Base-by-base conservation (phyloP, 2,113 vertebrate genomes). In the Ammodytes dubius region DNA sequence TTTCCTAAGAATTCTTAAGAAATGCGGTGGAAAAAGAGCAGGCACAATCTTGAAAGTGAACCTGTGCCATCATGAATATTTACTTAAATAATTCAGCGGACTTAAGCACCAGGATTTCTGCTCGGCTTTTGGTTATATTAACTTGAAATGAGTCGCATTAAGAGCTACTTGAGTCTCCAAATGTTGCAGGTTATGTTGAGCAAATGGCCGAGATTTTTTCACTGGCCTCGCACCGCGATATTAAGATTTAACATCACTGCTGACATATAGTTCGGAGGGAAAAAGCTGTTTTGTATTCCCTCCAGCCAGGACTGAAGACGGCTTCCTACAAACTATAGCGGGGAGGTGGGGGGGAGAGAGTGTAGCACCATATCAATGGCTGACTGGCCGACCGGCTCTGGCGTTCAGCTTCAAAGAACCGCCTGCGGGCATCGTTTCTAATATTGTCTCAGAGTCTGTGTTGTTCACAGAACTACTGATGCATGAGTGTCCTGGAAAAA, bases 361-460 rank as follows among this genome's bases (percentile, higher is more conserved):
- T 84, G 89, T 74, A 89, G 91, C 89, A 92, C 70, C 89, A 90
- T 82, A 94, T 89, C 86, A 86, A 86, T 86, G 87, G 80, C 81
- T 82, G 88, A 82, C 88, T 84, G 87, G 90, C 87, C 81, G 87
- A 83, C 85, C 66, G 88, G 86, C 91, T 88, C 89, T 89, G 88
- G 86, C 74, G 84, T 93, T 94, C 89, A 88, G 92, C 93, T 93
- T 94, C 93, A 95, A 93, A 94, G 90, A 94, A 91, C 56, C 27
- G 89, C 94, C 94, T 63, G 82, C 79, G 54, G 94, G 93, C 90
- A 85, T 87, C 78, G 70, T 89, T 92, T 94, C 92, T 95, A 94
- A 95, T 95, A 94, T 94, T 93, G 92, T 95, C 91, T 93, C 91
- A 87, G 90, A 93, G 90, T 88, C 91, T 86, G 88, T 93, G 87